Conservation (phyloP, 1,140 invertebrate genomes). For the Reticulitermes speratus region DNA sequence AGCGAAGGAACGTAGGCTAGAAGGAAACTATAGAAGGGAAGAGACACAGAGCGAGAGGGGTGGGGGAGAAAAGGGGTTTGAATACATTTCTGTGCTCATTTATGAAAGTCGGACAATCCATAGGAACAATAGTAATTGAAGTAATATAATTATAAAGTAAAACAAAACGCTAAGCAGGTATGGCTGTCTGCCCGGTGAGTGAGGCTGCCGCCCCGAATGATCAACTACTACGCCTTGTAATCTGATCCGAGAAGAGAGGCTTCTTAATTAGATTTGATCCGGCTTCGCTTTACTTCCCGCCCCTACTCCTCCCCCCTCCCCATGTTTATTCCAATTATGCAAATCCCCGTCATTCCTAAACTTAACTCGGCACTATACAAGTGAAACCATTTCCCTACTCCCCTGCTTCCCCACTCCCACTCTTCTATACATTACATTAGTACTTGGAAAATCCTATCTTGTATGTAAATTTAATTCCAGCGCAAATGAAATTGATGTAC, state of each 20-base stretch:
- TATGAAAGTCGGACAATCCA: too few relatives aligned
- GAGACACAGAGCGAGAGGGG: too few relatives aligned
- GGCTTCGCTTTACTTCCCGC: constrained; percentile 28
- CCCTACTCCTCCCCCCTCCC: not conserved
- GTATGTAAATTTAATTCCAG: constrained; percentile 32
- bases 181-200: not conserved
- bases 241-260: constrained; percentile 24
- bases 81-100: too few relatives aligned
- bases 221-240: constrained; percentile 21
- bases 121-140: not conserved
- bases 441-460: constrained; percentile 21
- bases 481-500: constrained; percentile 34
- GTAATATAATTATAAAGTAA: not conserved
- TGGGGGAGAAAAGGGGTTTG: too few relatives aligned
- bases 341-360: constrained; percentile 30
- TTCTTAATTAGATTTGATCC: constrained; percentile 31
- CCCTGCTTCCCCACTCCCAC: not conserved
- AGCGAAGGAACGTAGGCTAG: too few relatives aligned
- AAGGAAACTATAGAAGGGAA: too few relatives aligned
- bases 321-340: constrained; percentile 33
- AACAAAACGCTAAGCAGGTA: not conserved
- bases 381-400: not conserved
- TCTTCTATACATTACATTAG: not conserved
- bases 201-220: not conserved
- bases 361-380: constrained; percentile 21